Conservation (phyloP, 2,797 vertebrate genomes). For the Scarus forsteni region DNA sequence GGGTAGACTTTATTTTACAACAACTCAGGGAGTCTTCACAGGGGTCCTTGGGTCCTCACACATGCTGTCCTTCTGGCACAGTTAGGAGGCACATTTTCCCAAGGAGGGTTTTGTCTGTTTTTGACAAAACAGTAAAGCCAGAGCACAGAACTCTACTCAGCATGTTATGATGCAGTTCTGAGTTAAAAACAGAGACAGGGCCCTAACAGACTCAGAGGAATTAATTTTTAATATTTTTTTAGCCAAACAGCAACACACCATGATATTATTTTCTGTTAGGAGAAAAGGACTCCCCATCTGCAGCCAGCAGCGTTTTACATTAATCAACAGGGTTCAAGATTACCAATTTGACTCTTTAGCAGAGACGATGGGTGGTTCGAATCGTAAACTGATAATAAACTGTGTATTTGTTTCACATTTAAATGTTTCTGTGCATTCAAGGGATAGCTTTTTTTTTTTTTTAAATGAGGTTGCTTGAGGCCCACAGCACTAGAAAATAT, state of each 20-base stretch:
- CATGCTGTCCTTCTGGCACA: slow-evolving; percentile 36
- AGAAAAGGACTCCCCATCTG: not conserved
- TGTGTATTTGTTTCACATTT: too few relatives aligned
- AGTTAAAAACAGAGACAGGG: not conserved
- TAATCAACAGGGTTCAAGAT: too few relatives aligned
- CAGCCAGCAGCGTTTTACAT: too few relatives aligned
- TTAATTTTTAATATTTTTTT: too few relatives aligned
- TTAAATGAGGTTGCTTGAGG: too few relatives aligned
- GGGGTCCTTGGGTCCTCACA: slow-evolving; percentile 40
- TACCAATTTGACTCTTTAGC: too few relatives aligned
- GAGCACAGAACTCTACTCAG: slow-evolving; percentile 4
- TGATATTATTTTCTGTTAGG: not conserved
- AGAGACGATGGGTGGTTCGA: too few relatives aligned
- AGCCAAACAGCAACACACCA: not conserved
- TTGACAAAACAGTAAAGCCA: slow-evolving; percentile 26
- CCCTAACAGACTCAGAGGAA: not conserved
- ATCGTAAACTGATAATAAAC: too few relatives aligned
- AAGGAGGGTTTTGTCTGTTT: slow-evolving; percentile 17
- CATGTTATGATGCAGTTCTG: slow-evolving; percentile 2
- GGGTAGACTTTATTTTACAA: slow-evolving; percentile 57
- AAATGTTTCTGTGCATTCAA: too few relatives aligned
- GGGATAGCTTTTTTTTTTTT: too few relatives aligned
- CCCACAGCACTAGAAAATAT: too few relatives aligned
- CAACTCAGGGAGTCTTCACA: slow-evolving; percentile 55
- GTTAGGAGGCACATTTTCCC: slow-evolving; percentile 30